A percentile compares a stretch with the other conserved stretches of the same genome.
phyloP scores from a whole-genome alignment of 2,797 vertebrate species.

The Myripristis murdjan region DNA sequence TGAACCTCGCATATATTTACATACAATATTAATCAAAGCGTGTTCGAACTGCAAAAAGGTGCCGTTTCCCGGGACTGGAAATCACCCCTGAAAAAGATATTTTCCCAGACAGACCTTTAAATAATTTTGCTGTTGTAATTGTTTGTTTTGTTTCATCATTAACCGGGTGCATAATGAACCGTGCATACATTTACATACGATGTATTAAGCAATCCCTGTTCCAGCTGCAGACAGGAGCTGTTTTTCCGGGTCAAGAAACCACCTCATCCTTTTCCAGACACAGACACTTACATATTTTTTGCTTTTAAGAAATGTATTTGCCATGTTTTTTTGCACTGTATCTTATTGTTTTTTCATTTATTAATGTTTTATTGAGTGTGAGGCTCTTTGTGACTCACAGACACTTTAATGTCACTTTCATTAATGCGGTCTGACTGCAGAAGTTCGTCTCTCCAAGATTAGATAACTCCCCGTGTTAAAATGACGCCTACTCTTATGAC shows the following conservation, averaged over 20 bases:
- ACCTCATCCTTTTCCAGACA: not conserved
- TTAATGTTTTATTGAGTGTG: slow-evolving; percentile 16
- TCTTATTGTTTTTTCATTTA: slow-evolving; percentile 23
- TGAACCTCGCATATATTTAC: slow-evolving; percentile 18
- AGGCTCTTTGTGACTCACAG: slow-evolving; percentile 12
- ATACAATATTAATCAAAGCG: slow-evolving; percentile 38
- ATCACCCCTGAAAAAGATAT: not conserved
- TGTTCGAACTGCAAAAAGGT: not conserved
- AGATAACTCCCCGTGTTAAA: slow-evolving; percentile 1
- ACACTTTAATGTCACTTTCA: slow-evolving; percentile 25
- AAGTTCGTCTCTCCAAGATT: not conserved
- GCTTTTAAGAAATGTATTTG: not conserved
- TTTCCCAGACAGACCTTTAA: not conserved
- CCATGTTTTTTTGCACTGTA: not conserved
- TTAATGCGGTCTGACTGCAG: slow-evolving; percentile 34
- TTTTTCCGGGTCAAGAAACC: slow-evolving; percentile 15
- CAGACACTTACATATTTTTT: not conserved
- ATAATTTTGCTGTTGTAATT: not conserved
- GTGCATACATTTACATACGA: slow-evolving; percentile 27
- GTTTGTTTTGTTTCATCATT: slow-evolving; percentile 19
- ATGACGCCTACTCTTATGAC: slow-evolving; percentile 3
- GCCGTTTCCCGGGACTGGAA: slow-evolving; percentile 12
- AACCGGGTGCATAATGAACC: slow-evolving; percentile 32
- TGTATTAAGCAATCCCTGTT: slow-evolving; percentile 39
- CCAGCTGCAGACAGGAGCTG: not conserved